Evolutionary conservation across 2,888 invertebrate genomes (phyloP).

Genomic region (Leptopterna dolabrata): DNA sequence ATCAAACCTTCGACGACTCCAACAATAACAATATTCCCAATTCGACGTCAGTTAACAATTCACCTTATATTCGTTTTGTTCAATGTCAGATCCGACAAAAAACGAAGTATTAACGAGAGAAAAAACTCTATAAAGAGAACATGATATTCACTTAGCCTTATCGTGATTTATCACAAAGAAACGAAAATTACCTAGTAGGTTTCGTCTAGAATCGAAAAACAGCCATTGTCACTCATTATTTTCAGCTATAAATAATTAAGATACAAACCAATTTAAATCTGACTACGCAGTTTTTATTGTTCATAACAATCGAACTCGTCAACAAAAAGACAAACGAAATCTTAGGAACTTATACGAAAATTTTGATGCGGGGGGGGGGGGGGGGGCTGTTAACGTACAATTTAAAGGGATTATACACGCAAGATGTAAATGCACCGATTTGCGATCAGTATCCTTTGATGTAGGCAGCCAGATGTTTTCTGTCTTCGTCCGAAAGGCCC

Average conservation of each 20-base stretch:
- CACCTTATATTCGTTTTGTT: too few species aligned
- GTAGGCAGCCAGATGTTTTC: constrained; percentile 80
- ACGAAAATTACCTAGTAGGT: background rate
- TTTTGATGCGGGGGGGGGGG: background rate
- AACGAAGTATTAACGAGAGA: background rate
- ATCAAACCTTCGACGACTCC: background rate
- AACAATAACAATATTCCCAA: too few species aligned
- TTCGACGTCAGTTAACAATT: too few species aligned
- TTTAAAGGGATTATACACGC: background rate
- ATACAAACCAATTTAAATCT: background rate
- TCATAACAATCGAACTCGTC: background rate
- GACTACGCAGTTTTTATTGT: constrained; percentile 27
- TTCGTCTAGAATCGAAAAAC: constrained; percentile 18
- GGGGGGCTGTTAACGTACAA: background rate
- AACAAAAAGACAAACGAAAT: background rate
- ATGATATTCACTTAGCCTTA: constrained; percentile 30
- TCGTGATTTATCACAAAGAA: constrained; percentile 18
- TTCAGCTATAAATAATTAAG: background rate
- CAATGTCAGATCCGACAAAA: background rate
- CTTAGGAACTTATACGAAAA: constrained; percentile 30
- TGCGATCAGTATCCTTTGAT: constrained; percentile 76
- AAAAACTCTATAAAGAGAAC: background rate
- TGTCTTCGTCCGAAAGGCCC: constrained; percentile 84
- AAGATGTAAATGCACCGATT: constrained; percentile 42
- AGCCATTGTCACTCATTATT: constrained; percentile 26